Base-by-base conservation (phyloP, 2,113 vertebrate species). In the Xiphophorus maculatus region DNA sequence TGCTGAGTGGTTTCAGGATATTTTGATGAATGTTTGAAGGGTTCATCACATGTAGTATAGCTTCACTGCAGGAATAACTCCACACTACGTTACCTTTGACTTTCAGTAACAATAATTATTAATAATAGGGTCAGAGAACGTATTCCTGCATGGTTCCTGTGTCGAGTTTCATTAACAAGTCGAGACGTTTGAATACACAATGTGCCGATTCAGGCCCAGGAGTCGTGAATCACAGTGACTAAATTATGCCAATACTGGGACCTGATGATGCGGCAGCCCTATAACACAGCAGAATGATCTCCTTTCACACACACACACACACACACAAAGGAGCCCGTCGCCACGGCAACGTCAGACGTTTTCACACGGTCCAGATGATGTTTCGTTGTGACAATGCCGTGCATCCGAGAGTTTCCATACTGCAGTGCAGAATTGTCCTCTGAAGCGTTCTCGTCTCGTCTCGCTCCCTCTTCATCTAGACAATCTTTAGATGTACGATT, bases 341-440 rank as follows among this genome's bases (percentile, higher is more conserved):
- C 85, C 81, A 91, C 89, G 89, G 89, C 68, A 90, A 90, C 89
- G 66, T 91, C 82, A 78, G 82, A 90, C 86, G 87, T 91, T 91
- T 89, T 91, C 84, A 85, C 85, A 86, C 69, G 73, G 83, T 90
- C 84, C 87, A 90, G 82, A 84, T 87, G 86, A 83, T 86, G 91
- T 81, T 79, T 83, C 84, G 83, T 87, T 88, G 87, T 86, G 81
- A 84, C 79, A 81, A 63, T 44, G 68, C 74, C 61, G 83, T 73
- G 83, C 69, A 62, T 74, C 79, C 17, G 22, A 76, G 74, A 79
- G 80, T 81, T 74, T 69, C 73, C 66, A 5, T 84, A 76, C 88
- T 82, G 74, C 83, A 79, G 32, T 70, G 66, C 78, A 81, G 86
- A 77, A 83, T 85, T 78, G 65, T 76, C 74, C 63, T 88, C 86